Percentiles rank a stretch among this genome's conserved stretches.
Evolutionary conservation across 92 coral and sea anemone species (phyloP).

Genomic region (Palythoa grandiflora): DNA sequence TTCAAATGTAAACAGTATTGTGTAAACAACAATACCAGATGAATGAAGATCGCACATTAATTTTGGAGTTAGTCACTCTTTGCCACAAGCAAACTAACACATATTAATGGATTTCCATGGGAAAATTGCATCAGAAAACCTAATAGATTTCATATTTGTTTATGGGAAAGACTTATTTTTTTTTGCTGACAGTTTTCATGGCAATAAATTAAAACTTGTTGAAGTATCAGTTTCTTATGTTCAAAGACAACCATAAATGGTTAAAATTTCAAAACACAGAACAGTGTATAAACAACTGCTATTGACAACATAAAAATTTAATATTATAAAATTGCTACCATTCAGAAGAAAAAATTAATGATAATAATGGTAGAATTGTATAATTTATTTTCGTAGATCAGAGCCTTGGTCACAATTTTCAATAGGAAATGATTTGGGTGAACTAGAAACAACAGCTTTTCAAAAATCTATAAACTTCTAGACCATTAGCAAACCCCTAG

Average conservation of each 20-base stretch:
- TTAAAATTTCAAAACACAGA: not conserved
- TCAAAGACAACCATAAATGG: not conserved
- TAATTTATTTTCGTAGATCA: too few species aligned
- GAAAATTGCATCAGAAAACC: not conserved
- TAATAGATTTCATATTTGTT: not conserved
- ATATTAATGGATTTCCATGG: not conserved
- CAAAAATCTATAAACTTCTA: too few species aligned
- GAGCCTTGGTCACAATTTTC: too few species aligned
- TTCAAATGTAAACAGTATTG: not conserved
- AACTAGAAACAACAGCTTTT: too few species aligned
- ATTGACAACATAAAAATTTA: too few species aligned
- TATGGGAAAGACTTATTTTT: not conserved
- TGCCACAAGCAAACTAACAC: not conserved
- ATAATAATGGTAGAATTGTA: too few species aligned
- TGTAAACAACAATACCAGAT: not conserved
- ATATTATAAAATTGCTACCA: not conserved
- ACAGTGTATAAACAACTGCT: too few species aligned
- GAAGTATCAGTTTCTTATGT: not conserved
- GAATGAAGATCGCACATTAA: not conserved
- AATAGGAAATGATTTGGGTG: too few species aligned
- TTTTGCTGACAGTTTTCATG: conserved; percentile 4
- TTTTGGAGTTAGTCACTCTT: not conserved
- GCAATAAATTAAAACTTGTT: not conserved
- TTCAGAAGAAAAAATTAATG: too few species aligned
- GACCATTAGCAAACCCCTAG: too few species aligned